Conservation (phyloP, 2,888 invertebrate species). For the Penaeus monodon region DNA sequence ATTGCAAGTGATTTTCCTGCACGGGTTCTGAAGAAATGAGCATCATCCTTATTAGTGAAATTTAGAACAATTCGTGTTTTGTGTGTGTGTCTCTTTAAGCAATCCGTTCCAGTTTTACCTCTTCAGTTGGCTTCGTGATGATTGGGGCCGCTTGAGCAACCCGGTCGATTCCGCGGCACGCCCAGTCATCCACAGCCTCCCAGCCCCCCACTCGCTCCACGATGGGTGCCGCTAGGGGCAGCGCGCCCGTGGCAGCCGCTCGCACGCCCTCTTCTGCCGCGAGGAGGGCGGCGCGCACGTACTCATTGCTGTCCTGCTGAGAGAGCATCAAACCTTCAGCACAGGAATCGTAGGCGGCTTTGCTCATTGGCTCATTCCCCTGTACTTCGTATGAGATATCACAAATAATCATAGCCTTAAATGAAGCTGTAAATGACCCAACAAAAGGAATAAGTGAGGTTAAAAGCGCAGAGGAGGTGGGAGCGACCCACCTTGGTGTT, state of each 20-base stretch:
- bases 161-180: conserved; percentile 44
- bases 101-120: conserved; percentile 11
- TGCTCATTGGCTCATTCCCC: background rate
- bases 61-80: no score
- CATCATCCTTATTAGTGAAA: no score
- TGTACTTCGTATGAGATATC: background rate
- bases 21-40: no score
- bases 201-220: conserved; percentile 49
- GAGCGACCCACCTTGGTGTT: conserved; percentile 28
- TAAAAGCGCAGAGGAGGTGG: no score
- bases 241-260: conserved; percentile 33
- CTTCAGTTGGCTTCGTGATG: conserved; percentile 37
- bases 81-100: no score
- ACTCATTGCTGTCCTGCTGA: conserved; percentile 29
- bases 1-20: no score
- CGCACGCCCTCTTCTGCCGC: conserved; percentile 39
- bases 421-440: no score
- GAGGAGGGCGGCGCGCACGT: conserved; percentile 36
- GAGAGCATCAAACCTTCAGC: background rate
- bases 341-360: background rate
- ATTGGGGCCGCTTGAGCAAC: conserved; percentile 40
- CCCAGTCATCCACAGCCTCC: conserved; percentile 45
- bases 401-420: no score
- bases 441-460: no score
- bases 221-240: conserved; percentile 45